Base-by-base conservation (phyloP, 2,113 vertebrate species). In the Pollimyrus isidori region DNA sequence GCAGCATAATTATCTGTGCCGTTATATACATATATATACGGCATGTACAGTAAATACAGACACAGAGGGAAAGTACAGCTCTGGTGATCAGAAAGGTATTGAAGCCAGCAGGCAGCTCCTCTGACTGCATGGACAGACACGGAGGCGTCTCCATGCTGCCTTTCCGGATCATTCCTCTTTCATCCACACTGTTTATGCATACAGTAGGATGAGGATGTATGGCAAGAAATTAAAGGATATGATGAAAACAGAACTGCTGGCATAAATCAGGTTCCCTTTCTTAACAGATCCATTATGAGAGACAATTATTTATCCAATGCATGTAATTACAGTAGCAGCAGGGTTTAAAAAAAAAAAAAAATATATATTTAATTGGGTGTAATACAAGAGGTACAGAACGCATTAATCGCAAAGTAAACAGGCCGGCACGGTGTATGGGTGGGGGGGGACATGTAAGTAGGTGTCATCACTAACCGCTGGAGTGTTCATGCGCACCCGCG, bases 321-420 rank as follows among this genome's bases (percentile, higher is more conserved):
- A 58, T 62, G 35, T 62, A 62, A 85, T 89, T 89, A 89, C 23
- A 26, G 52, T 10, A 30, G 88, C 80, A 48, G 50, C 11, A 58
- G 23, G 30, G 39, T 42, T 56, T 30, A 17, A 21, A 3, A 50
- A 50, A 50, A 15, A 7, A 48, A 48, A 48, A 3, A 9, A 39
- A 65, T 69, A 46, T 11, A 9, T 45, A 46, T 88, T 69, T 87
- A 87, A 87, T 87, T 87, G 86, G 53, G 21, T 58, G 58, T 62
- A 85, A 88, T 88, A 88, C 52, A 48, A 76, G 48, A 52, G 11
- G 53, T 39, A 6, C 50, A n/a, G 39, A 56, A 35, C 73, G 82
- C 48, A 89, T 89, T 89, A 89, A 83, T 80, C 30, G 48, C 76
- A 87, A 82, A 45, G 9, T 11, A 88, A 88, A 69, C 56, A 69